Conservation (phyloP, 1,140 invertebrate species). For the Metopolophium dirhodum region DNA sequence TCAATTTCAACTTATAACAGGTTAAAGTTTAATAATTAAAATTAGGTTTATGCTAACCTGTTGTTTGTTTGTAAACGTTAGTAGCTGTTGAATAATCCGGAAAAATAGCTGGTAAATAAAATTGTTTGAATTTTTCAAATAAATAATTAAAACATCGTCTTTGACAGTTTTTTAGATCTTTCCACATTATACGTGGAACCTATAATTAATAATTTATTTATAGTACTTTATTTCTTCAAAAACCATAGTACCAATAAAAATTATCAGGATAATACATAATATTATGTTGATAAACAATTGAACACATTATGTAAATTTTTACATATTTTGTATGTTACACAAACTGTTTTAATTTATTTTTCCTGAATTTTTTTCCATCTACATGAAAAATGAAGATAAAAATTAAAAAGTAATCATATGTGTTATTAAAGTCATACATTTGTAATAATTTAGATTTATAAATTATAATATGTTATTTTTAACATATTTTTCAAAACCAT, state of each 20-base stretch:
- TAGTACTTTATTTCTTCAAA: background rate
- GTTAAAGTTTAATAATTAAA: background rate
- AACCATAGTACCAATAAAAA: background rate
- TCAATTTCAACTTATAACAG: background rate
- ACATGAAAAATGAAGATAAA: no score
- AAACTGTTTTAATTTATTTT: no score
- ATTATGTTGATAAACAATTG: background rate
- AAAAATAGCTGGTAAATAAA: slow-evolving; percentile 90
- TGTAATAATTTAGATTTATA: no score
- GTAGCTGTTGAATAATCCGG: slow-evolving; percentile 84
- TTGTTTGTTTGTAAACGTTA: slow-evolving; percentile 84
- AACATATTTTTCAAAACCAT: no score
- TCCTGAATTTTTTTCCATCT: no score
- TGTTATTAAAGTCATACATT: no score
- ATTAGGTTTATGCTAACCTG: slow-evolving; percentile 68
- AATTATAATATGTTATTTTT: no score
- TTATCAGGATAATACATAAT: background rate
- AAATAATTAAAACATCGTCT: slow-evolving; percentile 88
- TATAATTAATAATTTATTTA: slow-evolving; percentile 62
- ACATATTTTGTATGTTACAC: background rate
- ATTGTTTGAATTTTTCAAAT: slow-evolving; percentile 88
- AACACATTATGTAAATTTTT: background rate
- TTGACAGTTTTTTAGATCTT: slow-evolving; percentile 79
- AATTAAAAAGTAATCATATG: no score
- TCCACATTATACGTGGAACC: slow-evolving; percentile 89